These are phyloP conservation scores for Pyrrhia umbra DNA, from an alignment of 2,888 invertebrate genomes.

Conservation along the genomic window DNA sequence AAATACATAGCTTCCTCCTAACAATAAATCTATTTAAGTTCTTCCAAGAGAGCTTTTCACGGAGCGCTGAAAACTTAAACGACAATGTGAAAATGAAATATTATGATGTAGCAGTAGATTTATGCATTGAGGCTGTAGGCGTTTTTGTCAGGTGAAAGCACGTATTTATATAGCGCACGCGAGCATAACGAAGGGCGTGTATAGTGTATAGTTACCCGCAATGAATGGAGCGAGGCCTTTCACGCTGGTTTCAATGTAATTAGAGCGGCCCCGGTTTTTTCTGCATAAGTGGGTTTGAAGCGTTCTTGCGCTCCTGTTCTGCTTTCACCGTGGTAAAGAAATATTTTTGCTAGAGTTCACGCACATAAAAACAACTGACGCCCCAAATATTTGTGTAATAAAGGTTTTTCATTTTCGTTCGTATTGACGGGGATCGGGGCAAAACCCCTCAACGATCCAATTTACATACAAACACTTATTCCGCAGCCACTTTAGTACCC, in stretches of 20 bases:
- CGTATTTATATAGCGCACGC: constrained; percentile 66
- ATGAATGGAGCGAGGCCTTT: constrained; percentile 81
- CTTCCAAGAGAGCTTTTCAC: constrained; percentile 37
- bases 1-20: constrained; percentile 55
- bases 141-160: constrained; percentile 64
- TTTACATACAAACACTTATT: constrained; percentile 62
- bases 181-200: constrained; percentile 66
- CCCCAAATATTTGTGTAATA: constrained; percentile 54
- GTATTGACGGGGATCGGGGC: constrained; percentile 41
- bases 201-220: constrained; percentile 72
- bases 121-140: constrained; percentile 53
- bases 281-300: constrained; percentile 81
- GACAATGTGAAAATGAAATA: constrained; percentile 45
- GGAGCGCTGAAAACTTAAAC: constrained; percentile 53
- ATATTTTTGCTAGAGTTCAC: constrained; percentile 63
- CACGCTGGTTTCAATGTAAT: constrained; percentile 85
- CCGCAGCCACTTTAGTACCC: constrained; percentile 54
- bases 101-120: constrained; percentile 46
- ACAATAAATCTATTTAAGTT: constrained; percentile 58
- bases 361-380: constrained; percentile 56
- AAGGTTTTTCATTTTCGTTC: constrained; percentile 57
- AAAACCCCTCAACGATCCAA: constrained; percentile 55
- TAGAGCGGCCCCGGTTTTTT: constrained; percentile 82
- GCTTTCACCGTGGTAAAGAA: constrained; percentile 63
- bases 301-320: constrained; percentile 73